These are phyloP conservation scores for Sus scrofa DNA, from an alignment of 2,113 vertebrate genomes.

Conservation along the genomic window DNA sequence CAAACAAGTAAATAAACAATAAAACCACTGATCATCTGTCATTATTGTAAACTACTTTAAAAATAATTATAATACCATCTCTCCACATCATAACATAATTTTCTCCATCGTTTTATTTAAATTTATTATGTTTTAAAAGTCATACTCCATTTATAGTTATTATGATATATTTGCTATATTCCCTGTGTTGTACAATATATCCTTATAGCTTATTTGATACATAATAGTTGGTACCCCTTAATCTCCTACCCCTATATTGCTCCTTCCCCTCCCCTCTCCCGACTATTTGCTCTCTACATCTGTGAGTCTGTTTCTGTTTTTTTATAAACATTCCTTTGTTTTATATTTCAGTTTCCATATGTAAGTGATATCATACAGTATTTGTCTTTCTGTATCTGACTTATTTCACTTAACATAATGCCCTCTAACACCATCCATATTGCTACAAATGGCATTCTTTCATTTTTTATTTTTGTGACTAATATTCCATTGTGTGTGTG, in stretches of 20 bases:
- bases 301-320: background rate
- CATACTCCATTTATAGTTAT: background rate
- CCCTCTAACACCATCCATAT: background rate
- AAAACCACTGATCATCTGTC: too few relatives aligned
- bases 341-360: background rate
- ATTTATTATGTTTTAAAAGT: background rate
- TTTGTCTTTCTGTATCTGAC: background rate
- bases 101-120: slow-evolving; percentile 25
- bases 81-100: background rate
- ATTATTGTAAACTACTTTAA: background rate
- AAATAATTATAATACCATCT: background rate
- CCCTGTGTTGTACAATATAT: background rate
- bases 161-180: background rate
- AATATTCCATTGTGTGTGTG: too few relatives aligned
- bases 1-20: too few relatives aligned
- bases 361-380: background rate
- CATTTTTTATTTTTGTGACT: background rate
- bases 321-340: background rate
- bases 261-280: background rate
- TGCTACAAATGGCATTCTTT: background rate
- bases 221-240: background rate
- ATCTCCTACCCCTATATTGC: background rate
- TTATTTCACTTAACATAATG: background rate
- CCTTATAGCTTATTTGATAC: background rate
- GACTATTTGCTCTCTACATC: background rate